Conservation (phyloP, 64 coral and sea anemone species). For the Hydrozoanthus tunicans region DNA sequence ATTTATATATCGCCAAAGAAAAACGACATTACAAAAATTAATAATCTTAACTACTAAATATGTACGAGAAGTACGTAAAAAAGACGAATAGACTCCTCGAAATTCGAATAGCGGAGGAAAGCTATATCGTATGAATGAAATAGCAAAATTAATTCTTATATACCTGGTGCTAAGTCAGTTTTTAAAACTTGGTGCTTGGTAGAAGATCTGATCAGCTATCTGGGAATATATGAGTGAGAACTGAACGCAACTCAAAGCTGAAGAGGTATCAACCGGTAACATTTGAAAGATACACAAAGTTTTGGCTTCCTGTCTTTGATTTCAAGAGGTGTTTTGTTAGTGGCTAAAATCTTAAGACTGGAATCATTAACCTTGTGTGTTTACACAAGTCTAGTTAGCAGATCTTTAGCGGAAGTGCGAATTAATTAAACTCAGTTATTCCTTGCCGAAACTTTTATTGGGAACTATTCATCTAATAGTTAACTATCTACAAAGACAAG, state of each 20-base stretch:
- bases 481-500: not conserved
- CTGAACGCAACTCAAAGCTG: not conserved
- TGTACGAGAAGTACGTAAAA: too few relatives aligned
- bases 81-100: too few relatives aligned
- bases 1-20: not conserved
- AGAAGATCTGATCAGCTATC: not conserved
- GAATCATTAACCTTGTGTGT: conserved; percentile 46
- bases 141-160: not conserved
- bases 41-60: too few relatives aligned
- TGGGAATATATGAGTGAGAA: not conserved
- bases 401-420: conserved; percentile 26
- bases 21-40: too few relatives aligned
- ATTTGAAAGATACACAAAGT: conserved; percentile 17
- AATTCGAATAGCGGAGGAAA: too few relatives aligned
- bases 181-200: too few relatives aligned
- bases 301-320: conserved; percentile 32
- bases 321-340: conserved; percentile 39
- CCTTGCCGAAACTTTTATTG: conserved; percentile 8
- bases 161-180: not conserved
- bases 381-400: conserved; percentile 61
- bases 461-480: not conserved
- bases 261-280: conserved; percentile 15
- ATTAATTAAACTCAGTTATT: conserved; percentile 46
- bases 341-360: conserved; percentile 36
- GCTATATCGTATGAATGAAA: not conserved